phyloP scores from a whole-genome alignment of 2,888 invertebrate species.

The Yponomeuta malinellus region DNA sequence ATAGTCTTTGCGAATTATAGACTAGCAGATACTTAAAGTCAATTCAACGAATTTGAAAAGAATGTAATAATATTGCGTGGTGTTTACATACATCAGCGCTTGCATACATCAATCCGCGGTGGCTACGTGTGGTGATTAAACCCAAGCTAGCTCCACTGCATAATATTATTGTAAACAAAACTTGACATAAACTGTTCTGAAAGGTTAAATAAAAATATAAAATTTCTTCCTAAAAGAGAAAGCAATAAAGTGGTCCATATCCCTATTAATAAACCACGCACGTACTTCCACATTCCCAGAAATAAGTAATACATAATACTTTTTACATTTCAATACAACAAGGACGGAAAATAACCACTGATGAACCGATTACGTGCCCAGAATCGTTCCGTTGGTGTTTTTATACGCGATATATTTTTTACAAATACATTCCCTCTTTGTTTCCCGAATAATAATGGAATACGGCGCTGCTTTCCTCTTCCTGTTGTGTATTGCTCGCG shows the following conservation, averaged over 20 bases:
- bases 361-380: constrained; percentile 14
- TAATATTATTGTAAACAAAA: too few relatives aligned
- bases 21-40: too few relatives aligned
- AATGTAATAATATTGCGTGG: too few relatives aligned
- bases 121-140: too few relatives aligned
- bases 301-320: constrained; percentile 10
- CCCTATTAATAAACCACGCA: neutral
- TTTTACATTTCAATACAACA: constrained; percentile 13
- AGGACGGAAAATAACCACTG: constrained; percentile 10
- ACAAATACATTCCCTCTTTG: constrained; percentile 4
- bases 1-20: too few relatives aligned
- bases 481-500: neutral
- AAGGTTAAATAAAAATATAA: too few relatives aligned
- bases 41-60: too few relatives aligned
- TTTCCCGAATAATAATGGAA: constrained; percentile 17
- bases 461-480: constrained; percentile 2
- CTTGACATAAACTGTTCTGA: too few relatives aligned
- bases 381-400: constrained; percentile 4
- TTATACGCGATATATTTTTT: constrained; percentile 1
- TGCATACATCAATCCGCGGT: too few relatives aligned
- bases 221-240: too few relatives aligned
- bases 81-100: too few relatives aligned
- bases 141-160: too few relatives aligned
- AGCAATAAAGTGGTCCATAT: neutral
- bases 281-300: neutral